Conservation (phyloP, 2,797 vertebrate species). For the Siniperca scherzeri region DNA sequence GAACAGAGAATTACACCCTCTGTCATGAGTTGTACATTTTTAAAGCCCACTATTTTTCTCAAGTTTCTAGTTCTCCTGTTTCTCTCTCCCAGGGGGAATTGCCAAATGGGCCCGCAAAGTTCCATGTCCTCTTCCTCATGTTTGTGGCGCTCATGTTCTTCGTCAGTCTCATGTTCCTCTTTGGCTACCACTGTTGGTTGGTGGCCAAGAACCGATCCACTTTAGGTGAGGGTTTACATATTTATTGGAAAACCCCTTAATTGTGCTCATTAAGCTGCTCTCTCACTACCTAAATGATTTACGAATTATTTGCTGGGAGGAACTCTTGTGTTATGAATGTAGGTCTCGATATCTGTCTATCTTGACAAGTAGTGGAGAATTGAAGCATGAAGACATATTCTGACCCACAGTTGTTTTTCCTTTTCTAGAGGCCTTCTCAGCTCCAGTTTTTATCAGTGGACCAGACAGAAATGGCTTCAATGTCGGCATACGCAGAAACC, state of each 20-base stretch:
- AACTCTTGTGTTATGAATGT: conserved; percentile 4
- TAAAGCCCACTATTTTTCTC: conserved; percentile 16
- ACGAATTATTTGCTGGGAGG: neutral
- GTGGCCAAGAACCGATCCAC: conserved; percentile 97
- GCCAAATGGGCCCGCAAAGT: conserved; percentile 92
- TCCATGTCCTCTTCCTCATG: conserved; percentile 97
- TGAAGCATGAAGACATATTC: conserved; percentile 16
- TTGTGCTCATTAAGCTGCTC: conserved; percentile 10
- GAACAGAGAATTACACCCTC: neutral
- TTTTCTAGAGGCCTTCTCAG: conserved; percentile 94
- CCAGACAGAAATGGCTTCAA: conserved; percentile 97
- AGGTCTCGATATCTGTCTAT: neutral
- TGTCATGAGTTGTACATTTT: conserved; percentile 16
- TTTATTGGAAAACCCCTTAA: conserved; percentile 19
- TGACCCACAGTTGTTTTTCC: conserved; percentile 6
- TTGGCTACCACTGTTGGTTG: conserved; percentile 98
- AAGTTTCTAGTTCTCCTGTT: conserved; percentile 39
- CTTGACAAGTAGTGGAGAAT: conserved; percentile 1
- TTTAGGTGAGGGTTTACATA: conserved; percentile 88
- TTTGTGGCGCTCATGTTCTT: conserved; percentile 99
- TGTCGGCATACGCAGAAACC: conserved; percentile 90
- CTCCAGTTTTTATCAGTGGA: conserved; percentile 92
- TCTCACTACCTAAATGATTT: neutral
- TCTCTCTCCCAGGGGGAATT: conserved; percentile 88
- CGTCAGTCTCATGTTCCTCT: conserved; percentile 97